Evolutionary conservation across 2,888 invertebrate genomes (phyloP).

Genomic region (Tetramorium bicarinatum): DNA sequence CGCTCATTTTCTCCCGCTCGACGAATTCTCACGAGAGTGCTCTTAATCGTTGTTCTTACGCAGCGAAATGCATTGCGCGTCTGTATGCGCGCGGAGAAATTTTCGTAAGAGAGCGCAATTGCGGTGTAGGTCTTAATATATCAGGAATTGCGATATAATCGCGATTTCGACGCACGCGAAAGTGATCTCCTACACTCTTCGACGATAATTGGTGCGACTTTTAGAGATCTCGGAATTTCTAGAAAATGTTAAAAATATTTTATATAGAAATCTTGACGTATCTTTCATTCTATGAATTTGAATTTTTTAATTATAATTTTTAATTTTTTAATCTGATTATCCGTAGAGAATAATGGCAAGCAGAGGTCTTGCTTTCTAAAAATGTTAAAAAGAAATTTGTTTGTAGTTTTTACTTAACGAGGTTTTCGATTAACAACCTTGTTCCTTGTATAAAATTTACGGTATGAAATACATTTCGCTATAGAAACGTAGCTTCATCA

Average conservation of each 20-base stretch:
- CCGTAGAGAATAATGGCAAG: too few relatives aligned
- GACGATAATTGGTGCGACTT: neutral
- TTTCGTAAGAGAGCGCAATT: slow-evolving; percentile 24
- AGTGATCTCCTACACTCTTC: neutral
- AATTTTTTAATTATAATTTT: neutral
- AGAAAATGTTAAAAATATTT: neutral
- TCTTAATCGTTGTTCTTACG: slow-evolving; percentile 32
- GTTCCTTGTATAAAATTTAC: neutral
- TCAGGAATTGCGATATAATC: neutral
- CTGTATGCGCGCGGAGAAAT: neutral
- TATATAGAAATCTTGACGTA: neutral
- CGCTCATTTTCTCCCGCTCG: slow-evolving; percentile 34
- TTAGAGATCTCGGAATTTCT: neutral
- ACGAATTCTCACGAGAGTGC: slow-evolving; percentile 21
- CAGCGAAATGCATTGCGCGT: neutral
- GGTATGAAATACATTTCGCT: neutral
- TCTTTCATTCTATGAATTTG: neutral
- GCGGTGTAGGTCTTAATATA: neutral
- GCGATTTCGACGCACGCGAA: slow-evolving; percentile 1
- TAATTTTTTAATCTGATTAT: neutral
- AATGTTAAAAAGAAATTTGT: neutral
- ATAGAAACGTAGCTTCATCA: neutral
- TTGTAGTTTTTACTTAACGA: neutral
- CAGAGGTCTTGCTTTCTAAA: neutral
- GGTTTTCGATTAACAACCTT: neutral